These are phyloP conservation scores for Eupithecia exiguata DNA, from an alignment of 2,888 invertebrate genomes.

Conservation along the genomic window DNA sequence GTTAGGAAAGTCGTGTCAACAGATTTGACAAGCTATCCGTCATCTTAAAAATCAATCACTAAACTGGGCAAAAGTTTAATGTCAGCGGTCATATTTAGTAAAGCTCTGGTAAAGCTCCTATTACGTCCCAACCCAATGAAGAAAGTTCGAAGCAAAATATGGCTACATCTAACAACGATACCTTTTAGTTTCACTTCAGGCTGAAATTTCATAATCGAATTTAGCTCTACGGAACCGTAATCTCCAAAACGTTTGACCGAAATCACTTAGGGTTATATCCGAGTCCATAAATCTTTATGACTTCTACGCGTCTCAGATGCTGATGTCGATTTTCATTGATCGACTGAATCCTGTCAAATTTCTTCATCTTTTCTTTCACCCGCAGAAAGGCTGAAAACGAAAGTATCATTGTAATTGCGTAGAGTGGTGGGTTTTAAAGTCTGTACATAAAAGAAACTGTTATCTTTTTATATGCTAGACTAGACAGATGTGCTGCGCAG, in stretches of 20 bases:
- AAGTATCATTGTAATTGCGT: neutral
- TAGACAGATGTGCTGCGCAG: neutral
- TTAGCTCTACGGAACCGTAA: constrained; percentile 15
- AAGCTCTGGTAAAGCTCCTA: neutral
- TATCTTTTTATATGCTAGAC: neutral
- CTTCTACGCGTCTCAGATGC: constrained; percentile 35
- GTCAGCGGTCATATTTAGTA: neutral
- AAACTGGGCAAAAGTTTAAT: neutral
- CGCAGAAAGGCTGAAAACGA: neutral
- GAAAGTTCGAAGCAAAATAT: neutral
- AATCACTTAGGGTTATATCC: constrained; percentile 40
- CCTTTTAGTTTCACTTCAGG: constrained; percentile 6
- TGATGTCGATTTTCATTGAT: constrained; percentile 32
- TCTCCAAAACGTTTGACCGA: constrained; percentile 30
- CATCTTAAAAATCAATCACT: neutral
- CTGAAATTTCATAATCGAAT: constrained; percentile 16
- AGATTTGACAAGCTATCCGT: neutral
- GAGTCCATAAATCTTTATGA: constrained; percentile 38
- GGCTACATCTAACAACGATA: neutral
- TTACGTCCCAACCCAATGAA: neutral
- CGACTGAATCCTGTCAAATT: constrained; percentile 33
- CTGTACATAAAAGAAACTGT: neutral
- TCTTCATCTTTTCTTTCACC: constrained; percentile 1
- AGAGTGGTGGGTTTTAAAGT: neutral
- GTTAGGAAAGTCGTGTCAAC: neutral